A percentile compares a stretch with the other conserved stretches of the same genome.
These are phyloP conservation scores for Spermophilus dauricus DNA, from an alignment of 2,113 vertebrate genomes.

Conservation along the genomic window DNA sequence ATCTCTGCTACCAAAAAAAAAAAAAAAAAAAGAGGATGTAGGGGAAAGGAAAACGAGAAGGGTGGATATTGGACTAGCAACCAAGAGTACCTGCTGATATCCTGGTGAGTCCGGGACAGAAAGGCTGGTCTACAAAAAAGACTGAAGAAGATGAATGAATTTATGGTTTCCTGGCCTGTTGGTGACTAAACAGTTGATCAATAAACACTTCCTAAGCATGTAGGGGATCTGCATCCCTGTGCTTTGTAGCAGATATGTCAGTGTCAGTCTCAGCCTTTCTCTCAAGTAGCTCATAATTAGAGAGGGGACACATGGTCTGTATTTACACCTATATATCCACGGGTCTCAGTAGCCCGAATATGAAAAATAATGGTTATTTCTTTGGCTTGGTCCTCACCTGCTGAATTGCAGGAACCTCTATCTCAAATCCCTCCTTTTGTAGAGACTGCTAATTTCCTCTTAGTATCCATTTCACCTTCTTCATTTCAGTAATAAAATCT, in stretches of 20 bases:
- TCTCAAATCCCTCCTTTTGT: background rate
- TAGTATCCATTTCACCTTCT: background rate
- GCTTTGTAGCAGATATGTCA: background rate
- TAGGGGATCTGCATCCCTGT: background rate
- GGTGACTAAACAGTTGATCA: background rate
- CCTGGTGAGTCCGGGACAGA: background rate
- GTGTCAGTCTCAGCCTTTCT: background rate
- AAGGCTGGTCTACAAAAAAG: background rate
- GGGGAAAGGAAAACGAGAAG: background rate
- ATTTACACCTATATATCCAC: background rate
- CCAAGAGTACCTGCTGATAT: background rate
- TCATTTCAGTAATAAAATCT: constrained; percentile 3
- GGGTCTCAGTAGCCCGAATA: background rate
- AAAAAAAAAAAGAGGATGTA: too few species aligned
- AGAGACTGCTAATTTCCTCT: background rate
- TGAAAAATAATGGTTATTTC: background rate
- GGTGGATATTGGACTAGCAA: background rate
- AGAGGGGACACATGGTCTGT: background rate
- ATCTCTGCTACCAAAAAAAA: too few species aligned
- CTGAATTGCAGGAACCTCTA: background rate
- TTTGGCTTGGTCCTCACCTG: background rate
- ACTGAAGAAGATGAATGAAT: background rate
- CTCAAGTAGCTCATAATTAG: background rate
- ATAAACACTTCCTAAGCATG: background rate
- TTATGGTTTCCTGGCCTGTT: background rate